Percentiles rank a stretch among this genome's conserved stretches.
phyloP scores from a whole-genome alignment of 2,797 vertebrate species.

The Platalea minor region DNA sequence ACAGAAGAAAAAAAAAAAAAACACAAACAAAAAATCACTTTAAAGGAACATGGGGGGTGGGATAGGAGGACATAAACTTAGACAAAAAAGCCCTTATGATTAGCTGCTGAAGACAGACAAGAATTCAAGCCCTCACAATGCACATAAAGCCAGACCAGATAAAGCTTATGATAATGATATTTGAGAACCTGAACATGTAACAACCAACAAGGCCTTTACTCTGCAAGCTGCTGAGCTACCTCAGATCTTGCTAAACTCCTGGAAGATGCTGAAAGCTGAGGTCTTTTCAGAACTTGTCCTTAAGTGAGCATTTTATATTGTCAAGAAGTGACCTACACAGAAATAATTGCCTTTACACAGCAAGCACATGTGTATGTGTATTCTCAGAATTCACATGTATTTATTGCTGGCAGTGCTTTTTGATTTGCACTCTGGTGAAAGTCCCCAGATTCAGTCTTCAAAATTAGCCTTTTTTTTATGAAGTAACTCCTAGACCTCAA shows the following conservation, averaged over 20 bases:
- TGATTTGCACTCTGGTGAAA: not conserved
- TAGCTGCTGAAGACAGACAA: not conserved
- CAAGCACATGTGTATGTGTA: accelerated
- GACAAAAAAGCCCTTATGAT: not conserved
- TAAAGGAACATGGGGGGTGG: not conserved
- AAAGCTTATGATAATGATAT: not conserved
- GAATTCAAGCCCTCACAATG: not conserved
- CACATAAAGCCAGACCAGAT: not conserved
- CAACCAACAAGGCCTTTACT: not conserved
- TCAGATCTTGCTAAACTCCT: not conserved
- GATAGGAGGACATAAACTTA: not conserved
- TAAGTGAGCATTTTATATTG: not conserved
- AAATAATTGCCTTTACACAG: not conserved
- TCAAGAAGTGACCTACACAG: not conserved
- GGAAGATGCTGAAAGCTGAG: not conserved
- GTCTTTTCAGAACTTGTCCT: not conserved
- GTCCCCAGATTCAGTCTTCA: not conserved
- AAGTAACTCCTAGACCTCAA: not conserved
- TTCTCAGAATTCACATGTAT: not conserved
- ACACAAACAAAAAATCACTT: not conserved
- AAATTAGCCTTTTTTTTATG: not conserved
- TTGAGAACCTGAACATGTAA: not conserved
- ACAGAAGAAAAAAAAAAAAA: not conserved
- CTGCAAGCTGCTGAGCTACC: not conserved
- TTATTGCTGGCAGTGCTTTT: not conserved